These are phyloP conservation scores for Procambarus clarkii DNA, from an alignment of 1,140 invertebrate genomes.

Conservation along the genomic window DNA sequence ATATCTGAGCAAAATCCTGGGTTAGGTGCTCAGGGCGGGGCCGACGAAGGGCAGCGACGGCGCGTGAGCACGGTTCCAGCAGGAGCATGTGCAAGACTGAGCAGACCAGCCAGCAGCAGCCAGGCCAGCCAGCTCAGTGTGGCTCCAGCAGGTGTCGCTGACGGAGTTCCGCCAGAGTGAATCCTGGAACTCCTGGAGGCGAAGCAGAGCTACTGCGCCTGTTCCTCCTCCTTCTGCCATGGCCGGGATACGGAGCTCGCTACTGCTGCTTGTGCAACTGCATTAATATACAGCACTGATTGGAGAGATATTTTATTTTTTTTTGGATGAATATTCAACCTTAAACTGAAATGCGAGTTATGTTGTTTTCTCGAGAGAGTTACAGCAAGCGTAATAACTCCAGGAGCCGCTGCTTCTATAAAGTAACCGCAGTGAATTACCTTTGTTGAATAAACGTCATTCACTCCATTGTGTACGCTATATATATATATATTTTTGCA, in stretches of 20 bases:
- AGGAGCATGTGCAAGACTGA: not conserved
- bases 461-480: not conserved
- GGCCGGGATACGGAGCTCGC: too few species aligned
- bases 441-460: not conserved
- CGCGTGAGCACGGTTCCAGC: not conserved
- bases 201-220: too few species aligned
- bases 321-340: not conserved
- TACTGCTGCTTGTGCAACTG: too few species aligned
- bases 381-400: not conserved
- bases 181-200: not conserved
- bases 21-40: not conserved
- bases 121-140: not conserved
- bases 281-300: too few species aligned
- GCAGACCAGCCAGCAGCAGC: not conserved
- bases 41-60: not conserved
- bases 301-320: not conserved
- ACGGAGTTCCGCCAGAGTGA: not conserved
- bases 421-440: not conserved
- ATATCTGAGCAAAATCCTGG: not conserved
- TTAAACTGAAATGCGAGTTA: not conserved
- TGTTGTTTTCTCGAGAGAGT: not conserved
- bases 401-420: not conserved
- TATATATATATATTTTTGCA: not conserved
- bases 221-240: not conserved
- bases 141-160: not conserved